These are phyloP conservation scores for Corapipo altera DNA, from an alignment of 2,113 vertebrate species.

Conservation along the genomic window DNA sequence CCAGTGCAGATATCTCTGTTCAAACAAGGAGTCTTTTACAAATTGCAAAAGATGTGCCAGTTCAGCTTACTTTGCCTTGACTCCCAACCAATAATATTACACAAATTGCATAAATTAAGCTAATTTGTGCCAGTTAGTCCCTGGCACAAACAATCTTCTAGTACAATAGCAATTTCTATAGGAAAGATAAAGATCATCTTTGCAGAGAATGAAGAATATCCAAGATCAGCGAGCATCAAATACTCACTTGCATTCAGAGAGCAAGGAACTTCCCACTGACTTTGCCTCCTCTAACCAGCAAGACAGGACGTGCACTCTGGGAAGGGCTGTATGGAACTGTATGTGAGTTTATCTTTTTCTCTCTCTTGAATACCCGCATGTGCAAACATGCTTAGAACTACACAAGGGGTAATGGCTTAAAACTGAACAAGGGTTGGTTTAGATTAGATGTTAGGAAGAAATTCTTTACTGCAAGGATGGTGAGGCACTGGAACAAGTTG, in stretches of 20 bases:
- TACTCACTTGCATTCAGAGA: not conserved
- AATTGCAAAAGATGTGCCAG: not conserved
- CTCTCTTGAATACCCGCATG: not conserved
- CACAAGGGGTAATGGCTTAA: not conserved
- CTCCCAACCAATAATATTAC: not conserved
- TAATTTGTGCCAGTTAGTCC: not conserved
- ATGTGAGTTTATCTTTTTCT: not conserved
- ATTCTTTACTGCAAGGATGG: not conserved
- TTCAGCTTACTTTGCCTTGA: not conserved
- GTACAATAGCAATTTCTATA: not conserved
- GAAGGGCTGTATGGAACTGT: not conserved
- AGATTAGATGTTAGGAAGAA: not conserved
- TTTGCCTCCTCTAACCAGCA: not conserved
- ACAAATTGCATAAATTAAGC: not conserved
- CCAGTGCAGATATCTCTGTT: not conserved
- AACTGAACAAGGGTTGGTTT: not conserved
- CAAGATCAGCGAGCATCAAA: not conserved
- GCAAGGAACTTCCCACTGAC: not conserved
- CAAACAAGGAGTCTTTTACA: not conserved
- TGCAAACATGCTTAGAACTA: not conserved
- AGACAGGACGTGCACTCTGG: fast-evolving
- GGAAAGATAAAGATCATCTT: not conserved
- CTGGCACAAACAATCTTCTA: not conserved
- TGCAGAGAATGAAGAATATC: not conserved
- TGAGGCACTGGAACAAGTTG: not conserved